phyloP scores from a whole-genome alignment of 2,797 vertebrate species.

The Sebastiscus albofasciatus region DNA sequence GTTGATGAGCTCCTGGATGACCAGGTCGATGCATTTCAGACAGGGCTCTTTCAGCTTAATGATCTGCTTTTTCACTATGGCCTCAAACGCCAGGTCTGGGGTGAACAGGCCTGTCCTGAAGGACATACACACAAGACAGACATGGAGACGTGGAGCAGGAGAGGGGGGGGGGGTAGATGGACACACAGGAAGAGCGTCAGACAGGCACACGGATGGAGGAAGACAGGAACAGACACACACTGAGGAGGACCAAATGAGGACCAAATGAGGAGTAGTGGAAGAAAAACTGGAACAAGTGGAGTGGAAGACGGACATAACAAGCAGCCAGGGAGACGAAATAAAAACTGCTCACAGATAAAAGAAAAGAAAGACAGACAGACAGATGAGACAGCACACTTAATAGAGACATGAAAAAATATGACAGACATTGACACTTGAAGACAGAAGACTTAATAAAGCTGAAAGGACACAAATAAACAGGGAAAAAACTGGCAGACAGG shows the following conservation, averaged over 20 bases:
- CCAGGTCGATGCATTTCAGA: constrained; percentile 97
- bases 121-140: constrained; percentile 71
- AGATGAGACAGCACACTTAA: neutral
- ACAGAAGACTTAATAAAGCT: neutral
- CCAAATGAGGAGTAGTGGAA: neutral
- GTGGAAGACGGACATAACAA: neutral
- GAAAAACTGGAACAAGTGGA: constrained; percentile 1
- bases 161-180: neutral
- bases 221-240: constrained; percentile 1
- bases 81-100: constrained; percentile 97
- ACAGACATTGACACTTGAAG: neutral
- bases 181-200: constrained; percentile 32
- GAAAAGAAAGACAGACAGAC: constrained; percentile 1
- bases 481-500: constrained; percentile 10
- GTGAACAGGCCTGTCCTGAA: constrained; percentile 97
- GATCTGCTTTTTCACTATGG: constrained; percentile 99
- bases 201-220: constrained; percentile 26
- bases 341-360: neutral
- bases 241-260: neutral
- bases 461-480: neutral
- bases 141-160: constrained; percentile 54
- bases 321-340: neutral
- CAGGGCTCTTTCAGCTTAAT: constrained; percentile 99
- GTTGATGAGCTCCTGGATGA: constrained; percentile 98
- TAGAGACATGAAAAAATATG: constrained; percentile 12